Conservation (phyloP, 2,888 invertebrate genomes). For the Lasioglossum lativentre region DNA sequence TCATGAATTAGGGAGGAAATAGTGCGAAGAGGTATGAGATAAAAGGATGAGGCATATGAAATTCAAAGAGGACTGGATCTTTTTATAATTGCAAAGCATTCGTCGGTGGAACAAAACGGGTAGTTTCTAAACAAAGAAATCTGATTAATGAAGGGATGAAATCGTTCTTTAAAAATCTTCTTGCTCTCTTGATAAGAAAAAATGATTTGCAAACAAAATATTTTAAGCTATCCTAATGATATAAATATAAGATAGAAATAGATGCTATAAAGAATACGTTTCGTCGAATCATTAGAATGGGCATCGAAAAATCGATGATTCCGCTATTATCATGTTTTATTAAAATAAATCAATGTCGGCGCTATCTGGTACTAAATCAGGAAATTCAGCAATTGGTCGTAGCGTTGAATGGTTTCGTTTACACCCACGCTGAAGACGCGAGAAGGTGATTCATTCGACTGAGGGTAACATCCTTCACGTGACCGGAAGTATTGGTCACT, state of each 20-base stretch:
- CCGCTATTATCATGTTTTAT: neutral
- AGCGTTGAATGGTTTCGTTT: slow-evolving; percentile 35
- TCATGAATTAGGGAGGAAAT: slow-evolving; percentile 52
- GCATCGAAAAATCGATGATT: neutral
- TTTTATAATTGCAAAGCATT: slow-evolving; percentile 80
- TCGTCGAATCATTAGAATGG: neutral
- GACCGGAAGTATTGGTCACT: slow-evolving; percentile 78
- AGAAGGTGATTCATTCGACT: slow-evolving; percentile 71
- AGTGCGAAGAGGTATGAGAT: slow-evolving; percentile 63
- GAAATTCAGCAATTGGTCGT: slow-evolving; percentile 21
- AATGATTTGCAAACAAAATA: neutral
- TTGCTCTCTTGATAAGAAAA: neutral
- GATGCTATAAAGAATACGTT: neutral
- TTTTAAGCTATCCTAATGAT: neutral
- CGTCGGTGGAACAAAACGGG: slow-evolving; percentile 66
- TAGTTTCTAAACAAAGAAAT: slow-evolving; percentile 70
- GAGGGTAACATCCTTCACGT: slow-evolving; percentile 75
- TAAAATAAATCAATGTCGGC: slow-evolving; percentile 17
- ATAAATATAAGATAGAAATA: neutral
- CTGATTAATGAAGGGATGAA: slow-evolving; percentile 61
- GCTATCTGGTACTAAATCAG: slow-evolving; percentile 38
- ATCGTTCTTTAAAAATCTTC: neutral
- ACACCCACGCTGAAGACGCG: slow-evolving; percentile 32
- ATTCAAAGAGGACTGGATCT: slow-evolving; percentile 65
- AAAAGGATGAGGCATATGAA: slow-evolving; percentile 66